Evolutionary conservation across 2,888 invertebrate genomes (phyloP).

Genomic region (Pycnomerus fuliginosus): DNA sequence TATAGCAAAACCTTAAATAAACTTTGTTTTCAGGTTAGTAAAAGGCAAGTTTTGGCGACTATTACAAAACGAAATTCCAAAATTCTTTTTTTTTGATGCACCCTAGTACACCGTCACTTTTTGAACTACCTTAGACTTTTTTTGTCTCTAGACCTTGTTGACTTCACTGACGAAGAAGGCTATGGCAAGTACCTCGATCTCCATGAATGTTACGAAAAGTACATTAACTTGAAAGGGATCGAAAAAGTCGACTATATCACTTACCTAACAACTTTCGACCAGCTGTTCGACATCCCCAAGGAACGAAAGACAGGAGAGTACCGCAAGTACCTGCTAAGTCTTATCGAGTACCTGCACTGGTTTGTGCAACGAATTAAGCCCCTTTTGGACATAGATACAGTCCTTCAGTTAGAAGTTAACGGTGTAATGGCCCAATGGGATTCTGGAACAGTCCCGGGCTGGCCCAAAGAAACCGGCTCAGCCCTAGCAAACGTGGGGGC

Average conservation of each 20-base stretch:
- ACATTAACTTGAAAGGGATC: conserved; percentile 94
- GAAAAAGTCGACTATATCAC: conserved; percentile 97
- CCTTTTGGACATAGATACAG: conserved; percentile 75
- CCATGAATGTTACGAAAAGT: conserved; percentile 94
- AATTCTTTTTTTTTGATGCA: not conserved
- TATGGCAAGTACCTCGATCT: conserved; percentile 98
- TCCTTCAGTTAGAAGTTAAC: conserved; percentile 73
- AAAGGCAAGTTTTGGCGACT: too few relatives aligned
- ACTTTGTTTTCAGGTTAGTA: too few relatives aligned
- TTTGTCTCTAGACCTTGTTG: conserved; percentile 69
- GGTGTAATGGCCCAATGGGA: conserved; percentile 89
- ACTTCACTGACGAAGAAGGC: conserved; percentile 98
- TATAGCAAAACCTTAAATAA: too few relatives aligned
- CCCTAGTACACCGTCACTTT: too few relatives aligned
- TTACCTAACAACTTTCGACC: conserved; percentile 91
- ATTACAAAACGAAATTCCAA: not conserved
- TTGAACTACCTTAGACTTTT: not conserved
- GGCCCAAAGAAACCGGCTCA: conserved; percentile 82
- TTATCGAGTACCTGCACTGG: conserved; percentile 83
- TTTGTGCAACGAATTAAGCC: conserved; percentile 85
- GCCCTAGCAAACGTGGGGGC: conserved; percentile 94
- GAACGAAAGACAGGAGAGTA: conserved; percentile 88
- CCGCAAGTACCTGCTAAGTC: conserved; percentile 76
- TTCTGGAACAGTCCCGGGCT: conserved; percentile 78
- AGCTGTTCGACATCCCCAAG: conserved; percentile 91